Base-by-base conservation (phyloP, 1,140 invertebrate species). In the Pinna nobilis region DNA sequence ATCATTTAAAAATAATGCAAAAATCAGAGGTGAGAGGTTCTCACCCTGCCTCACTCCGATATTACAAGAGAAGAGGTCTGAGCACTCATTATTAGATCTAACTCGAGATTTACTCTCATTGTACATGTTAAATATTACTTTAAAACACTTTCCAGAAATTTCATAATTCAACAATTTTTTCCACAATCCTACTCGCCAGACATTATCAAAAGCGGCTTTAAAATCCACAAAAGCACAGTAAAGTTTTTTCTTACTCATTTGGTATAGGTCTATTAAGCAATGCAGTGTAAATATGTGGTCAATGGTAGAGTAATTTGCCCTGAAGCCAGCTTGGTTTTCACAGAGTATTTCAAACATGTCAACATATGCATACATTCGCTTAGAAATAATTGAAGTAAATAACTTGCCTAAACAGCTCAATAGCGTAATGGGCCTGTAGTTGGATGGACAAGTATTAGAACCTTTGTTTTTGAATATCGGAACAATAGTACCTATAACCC, bases 201-300 rank as follows among this genome's bases (percentile, higher is more conserved):
- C 35, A 1, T 0, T 63, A 63, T 81, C 79, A 61, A 81, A 81
- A 7, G 79, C 79, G 33, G 69, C 74, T 25, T 70, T 35, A 59
- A 65, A 78, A 50, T 81, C 79, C 3, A 80, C 33, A 66, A 81
- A 81, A 25, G 44, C 57, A n/a, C 72, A 66, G 53, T 59, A 76
- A 1, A 80, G 50, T 18, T 50, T 50, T 35, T 74, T 51, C 20
- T 53, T 39, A 6, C 37, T 55, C 23, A 50, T 4, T n/a, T n/a
- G n/a, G n/a, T n/a, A n/a, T n/a, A n/a, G n/a, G n/a, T n/a, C n/a
- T n/a, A n/a, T n/a, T n/a, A 51, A 15, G 6, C 35, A 44, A 20
- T 71, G 59, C 5, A 81, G 35, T 3, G 66, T 60, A 32, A 68
- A 66, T n/a, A 78, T 59, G 47, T 78, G 50, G 63, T 81, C 79